Conservation (phyloP, 1,140 invertebrate species). For the Piezodorus guildinii region DNA sequence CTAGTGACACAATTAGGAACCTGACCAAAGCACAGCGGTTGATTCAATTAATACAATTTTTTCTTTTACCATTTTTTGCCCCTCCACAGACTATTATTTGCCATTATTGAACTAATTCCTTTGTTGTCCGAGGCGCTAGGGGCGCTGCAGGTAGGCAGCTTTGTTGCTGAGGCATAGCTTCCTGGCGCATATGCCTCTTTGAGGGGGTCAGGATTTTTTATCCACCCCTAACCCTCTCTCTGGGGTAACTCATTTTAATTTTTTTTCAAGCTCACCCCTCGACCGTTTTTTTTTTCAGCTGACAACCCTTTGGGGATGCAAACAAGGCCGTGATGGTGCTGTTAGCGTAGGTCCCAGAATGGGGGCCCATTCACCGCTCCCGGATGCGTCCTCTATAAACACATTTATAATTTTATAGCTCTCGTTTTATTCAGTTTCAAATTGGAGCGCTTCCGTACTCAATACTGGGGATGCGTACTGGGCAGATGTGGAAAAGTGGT, state of each 20-base stretch:
- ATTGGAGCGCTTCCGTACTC: conserved; percentile 4
- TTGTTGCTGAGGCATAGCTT: neutral
- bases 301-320: conserved; percentile 6
- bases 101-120: conserved; percentile 7
- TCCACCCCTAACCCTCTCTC: neutral
- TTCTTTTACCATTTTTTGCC: neutral
- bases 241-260: conserved; percentile 4
- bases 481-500: neutral
- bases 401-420: conserved; percentile 9
- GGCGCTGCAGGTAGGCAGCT: neutral
- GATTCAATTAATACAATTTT: conserved; percentile 2
- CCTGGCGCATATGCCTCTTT: neutral
- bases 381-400: conserved; percentile 1
- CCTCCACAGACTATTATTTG: neutral
- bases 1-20: neutral
- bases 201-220: neutral
- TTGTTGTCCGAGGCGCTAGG: neutral
- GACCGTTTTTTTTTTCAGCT: neutral
- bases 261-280: neutral
- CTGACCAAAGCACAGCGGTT: conserved; percentile 1
- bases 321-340: conserved; percentile 1
- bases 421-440: conserved; percentile 4
- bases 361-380: conserved; percentile 2
- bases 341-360: neutral
- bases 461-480: neutral